phyloP scores from a whole-genome alignment of 2,113 vertebrate genomes.

The Mustela nigripes region DNA sequence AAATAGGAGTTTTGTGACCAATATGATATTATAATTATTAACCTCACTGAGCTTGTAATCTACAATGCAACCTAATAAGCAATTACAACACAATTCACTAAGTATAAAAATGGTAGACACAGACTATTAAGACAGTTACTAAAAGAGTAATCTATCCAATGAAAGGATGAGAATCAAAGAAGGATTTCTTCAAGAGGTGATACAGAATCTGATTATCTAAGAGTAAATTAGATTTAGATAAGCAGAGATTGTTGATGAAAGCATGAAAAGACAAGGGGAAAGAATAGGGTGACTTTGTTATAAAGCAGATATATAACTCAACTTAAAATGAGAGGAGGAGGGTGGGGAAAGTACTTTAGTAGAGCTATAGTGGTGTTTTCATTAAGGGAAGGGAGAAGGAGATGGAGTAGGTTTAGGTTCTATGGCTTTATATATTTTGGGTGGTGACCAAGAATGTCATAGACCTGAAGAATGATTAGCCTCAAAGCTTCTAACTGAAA shows the following conservation, averaged over 20 bases:
- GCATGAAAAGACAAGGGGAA: not conserved
- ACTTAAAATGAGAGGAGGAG: not conserved
- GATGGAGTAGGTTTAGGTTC: not conserved
- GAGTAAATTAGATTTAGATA: not conserved
- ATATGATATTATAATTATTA: not conserved
- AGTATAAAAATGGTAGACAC: not conserved
- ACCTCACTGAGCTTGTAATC: not conserved
- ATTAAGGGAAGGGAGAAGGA: not conserved
- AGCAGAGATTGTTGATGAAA: not conserved
- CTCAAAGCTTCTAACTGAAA: not conserved
- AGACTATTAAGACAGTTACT: not conserved
- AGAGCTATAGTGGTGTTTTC: not conserved
- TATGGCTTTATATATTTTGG: not conserved
- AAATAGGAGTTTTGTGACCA: not conserved
- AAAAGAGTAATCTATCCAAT: not conserved
- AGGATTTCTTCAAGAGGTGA: not conserved
- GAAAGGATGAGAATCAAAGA: not conserved
- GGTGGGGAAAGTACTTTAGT: not conserved
- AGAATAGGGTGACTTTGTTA: not conserved
- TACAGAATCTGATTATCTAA: not conserved
- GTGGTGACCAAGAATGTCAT: not conserved
- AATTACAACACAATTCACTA: not conserved
- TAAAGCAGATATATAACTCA: not conserved
- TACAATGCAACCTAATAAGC: not conserved
- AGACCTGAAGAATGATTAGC: not conserved